Evolutionary conservation across 2,113 vertebrate species (phyloP).

Genomic region (Melanerpes aurifrons): DNA sequence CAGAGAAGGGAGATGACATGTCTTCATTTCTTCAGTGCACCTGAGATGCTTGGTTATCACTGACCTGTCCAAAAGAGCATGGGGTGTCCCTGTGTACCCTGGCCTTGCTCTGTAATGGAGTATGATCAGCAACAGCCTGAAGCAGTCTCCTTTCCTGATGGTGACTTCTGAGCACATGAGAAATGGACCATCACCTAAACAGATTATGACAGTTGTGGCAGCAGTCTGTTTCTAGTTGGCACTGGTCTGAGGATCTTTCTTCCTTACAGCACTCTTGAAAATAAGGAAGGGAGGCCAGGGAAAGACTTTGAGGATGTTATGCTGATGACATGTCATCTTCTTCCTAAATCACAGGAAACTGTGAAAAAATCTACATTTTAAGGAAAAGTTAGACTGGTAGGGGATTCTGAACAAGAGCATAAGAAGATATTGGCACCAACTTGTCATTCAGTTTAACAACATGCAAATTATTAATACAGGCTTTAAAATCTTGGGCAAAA

Average conservation of each 20-base stretch:
- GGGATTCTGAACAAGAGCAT: background rate
- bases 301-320: background rate
- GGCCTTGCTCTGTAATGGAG: background rate
- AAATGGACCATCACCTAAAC: background rate
- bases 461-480: background rate
- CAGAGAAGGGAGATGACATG: background rate
- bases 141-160: background rate
- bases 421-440: background rate
- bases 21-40: background rate
- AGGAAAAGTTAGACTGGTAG: background rate
- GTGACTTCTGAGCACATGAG: background rate
- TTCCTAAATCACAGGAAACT: background rate
- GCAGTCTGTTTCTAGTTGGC: background rate
- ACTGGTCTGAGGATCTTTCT: background rate
- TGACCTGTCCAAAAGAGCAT: background rate
- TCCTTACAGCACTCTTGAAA: background rate
- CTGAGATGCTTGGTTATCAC: background rate
- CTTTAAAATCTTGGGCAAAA: slow-evolving; percentile 1
- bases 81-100: background rate
- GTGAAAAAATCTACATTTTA: background rate
- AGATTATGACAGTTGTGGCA: background rate
- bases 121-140: background rate
- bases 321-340: background rate
- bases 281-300: background rate
- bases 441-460: background rate